These are phyloP conservation scores for Erythrolamprus reginae DNA, from an alignment of 2,113 vertebrate species.

Conservation along the genomic window DNA sequence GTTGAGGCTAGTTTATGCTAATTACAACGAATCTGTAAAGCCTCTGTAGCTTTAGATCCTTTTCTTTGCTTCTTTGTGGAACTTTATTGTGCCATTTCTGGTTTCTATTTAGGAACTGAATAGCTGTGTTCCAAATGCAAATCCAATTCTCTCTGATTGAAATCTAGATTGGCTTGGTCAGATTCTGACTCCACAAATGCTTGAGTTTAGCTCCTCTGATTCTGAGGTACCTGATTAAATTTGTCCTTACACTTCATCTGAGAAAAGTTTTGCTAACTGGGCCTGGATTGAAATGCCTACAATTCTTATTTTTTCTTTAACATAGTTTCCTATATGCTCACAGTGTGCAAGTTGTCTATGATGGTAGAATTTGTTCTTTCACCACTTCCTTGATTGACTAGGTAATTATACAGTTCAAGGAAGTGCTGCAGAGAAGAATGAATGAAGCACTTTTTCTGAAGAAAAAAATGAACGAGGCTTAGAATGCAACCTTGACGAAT, in stretches of 20 bases:
- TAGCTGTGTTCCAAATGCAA: background rate
- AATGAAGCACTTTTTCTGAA: background rate
- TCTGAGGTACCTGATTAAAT: background rate
- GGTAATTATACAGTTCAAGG: background rate
- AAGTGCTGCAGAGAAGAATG: background rate
- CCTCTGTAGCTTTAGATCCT: background rate
- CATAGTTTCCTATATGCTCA: background rate
- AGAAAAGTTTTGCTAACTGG: background rate
- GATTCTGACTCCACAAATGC: background rate
- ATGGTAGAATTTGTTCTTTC: background rate
- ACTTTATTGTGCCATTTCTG: background rate
- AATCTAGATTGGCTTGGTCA: background rate
- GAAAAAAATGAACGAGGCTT: background rate
- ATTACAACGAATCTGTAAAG: background rate
- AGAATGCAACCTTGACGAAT: background rate
- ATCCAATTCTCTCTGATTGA: background rate
- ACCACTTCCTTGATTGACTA: background rate
- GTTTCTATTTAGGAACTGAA: background rate
- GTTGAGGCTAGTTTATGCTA: background rate
- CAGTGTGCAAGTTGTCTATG: background rate
- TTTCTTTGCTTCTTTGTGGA: background rate
- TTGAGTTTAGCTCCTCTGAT: background rate
- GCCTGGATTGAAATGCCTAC: background rate
- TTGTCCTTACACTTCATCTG: background rate
- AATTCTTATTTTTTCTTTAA: background rate